phyloP scores from a whole-genome alignment of 2,797 vertebrate genomes.

The Tadarida brasiliensis region DNA sequence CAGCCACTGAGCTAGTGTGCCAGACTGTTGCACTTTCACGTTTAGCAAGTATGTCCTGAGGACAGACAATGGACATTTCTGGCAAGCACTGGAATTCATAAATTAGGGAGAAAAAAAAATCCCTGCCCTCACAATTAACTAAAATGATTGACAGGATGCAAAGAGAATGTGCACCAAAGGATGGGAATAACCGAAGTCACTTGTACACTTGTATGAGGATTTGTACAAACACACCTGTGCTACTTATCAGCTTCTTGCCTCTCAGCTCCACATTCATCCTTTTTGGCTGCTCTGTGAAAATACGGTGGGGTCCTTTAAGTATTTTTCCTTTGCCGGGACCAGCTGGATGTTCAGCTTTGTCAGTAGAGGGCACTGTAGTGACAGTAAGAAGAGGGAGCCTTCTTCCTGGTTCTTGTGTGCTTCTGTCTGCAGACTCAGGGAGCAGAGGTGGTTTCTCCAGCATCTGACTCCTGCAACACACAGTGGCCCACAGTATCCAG shows the following conservation, averaged over 20 bases:
- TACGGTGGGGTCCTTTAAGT: background rate
- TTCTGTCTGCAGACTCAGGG: background rate
- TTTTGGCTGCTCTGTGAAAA: slow-evolving; percentile 54
- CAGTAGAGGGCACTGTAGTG: slow-evolving; percentile 47
- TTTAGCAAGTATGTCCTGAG: background rate
- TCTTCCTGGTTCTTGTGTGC: background rate
- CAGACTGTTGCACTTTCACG: background rate
- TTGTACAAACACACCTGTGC: background rate
- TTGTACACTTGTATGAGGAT: too few species aligned
- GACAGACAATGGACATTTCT: background rate
- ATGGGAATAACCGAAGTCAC: background rate
- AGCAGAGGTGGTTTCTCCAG: background rate
- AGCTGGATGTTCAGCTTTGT: background rate
- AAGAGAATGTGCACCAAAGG: background rate
- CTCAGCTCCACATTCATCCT: background rate
- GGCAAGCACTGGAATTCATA: background rate
- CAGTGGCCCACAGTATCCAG: background rate
- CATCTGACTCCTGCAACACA: background rate
- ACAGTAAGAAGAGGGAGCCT: background rate
- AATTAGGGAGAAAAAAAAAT: background rate
- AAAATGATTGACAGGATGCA: background rate
- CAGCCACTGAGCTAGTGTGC: background rate
- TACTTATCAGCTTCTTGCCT: background rate
- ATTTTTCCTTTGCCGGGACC: background rate
- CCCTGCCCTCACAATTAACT: background rate